These are phyloP conservation scores for Ostrea denselamellosa DNA, from an alignment of 1,140 invertebrate genomes.

Conservation along the genomic window DNA sequence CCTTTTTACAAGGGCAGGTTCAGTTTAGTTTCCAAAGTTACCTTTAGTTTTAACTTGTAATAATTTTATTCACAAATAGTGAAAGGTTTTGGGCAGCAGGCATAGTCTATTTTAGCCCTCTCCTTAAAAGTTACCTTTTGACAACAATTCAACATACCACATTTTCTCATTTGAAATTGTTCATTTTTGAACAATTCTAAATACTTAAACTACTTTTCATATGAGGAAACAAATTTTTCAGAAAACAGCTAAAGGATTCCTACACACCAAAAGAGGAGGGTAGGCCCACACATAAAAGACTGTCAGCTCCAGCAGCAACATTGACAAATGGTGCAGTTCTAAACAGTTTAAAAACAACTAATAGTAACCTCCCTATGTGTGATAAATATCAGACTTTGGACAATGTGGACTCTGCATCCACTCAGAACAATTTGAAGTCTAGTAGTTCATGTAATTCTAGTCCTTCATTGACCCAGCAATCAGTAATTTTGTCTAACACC, in stretches of 20 bases:
- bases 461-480: not conserved
- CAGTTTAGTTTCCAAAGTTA: too few species aligned
- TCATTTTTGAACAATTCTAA: too few species aligned
- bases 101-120: too few species aligned
- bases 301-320: not conserved
- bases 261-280: not conserved
- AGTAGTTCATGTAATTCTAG: not conserved
- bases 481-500: not conserved
- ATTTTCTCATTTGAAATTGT: too few species aligned
- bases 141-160: too few species aligned
- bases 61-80: too few species aligned
- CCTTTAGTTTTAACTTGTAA: too few species aligned
- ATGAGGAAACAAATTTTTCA: not conserved
- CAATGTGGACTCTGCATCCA: not conserved
- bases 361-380: constrained; percentile 25
- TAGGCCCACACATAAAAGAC: not conserved
- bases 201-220: too few species aligned
- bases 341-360: not conserved
- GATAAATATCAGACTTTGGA: not conserved
- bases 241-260: constrained; percentile 10
- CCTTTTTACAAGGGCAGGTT: too few species aligned
- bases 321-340: not conserved
- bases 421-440: not conserved
- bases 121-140: too few species aligned
- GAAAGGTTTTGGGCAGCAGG: too few species aligned